Evolutionary conservation across 2,888 invertebrate species (phyloP).

Genomic region (Orchestes rusci): DNA sequence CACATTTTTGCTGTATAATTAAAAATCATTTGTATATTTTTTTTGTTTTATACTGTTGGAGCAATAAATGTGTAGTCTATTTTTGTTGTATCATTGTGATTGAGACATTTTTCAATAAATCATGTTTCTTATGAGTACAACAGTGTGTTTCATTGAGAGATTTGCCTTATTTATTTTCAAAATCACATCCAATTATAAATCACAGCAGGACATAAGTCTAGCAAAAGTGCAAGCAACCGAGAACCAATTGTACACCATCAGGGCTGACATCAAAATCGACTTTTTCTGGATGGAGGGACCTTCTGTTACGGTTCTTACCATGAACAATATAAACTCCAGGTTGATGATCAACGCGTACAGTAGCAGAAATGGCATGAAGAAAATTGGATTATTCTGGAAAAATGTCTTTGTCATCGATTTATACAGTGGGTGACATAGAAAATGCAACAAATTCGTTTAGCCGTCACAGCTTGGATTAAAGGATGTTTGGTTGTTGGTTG

Average conservation of each 20-base stretch:
- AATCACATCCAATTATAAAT: conserved; percentile 27
- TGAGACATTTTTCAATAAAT: no score
- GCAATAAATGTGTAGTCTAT: no score
- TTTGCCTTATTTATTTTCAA: background rate
- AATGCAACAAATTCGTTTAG: no score
- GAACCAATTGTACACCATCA: conserved; percentile 40
- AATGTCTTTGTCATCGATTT: no score
- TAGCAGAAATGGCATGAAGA: conserved; percentile 38
- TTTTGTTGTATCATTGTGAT: no score
- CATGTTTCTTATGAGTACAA: no score
- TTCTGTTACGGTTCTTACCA: conserved; percentile 32
- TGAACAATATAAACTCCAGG: conserved; percentile 35
- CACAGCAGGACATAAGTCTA: conserved; percentile 33
- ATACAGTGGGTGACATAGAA: no score
- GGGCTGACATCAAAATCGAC: conserved; percentile 34
- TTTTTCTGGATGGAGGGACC: conserved; percentile 35
- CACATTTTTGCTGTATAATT: no score
- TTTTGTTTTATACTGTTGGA: no score
- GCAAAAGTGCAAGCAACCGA: conserved; percentile 39
- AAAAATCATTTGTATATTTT: no score
- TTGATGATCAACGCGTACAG: conserved; percentile 38
- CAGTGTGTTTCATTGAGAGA: background rate
- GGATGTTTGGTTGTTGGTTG: no score
- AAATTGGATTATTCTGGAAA: conserved; percentile 37
- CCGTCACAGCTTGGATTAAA: no score